These are phyloP conservation scores for Corydoras sp. DNA, from an alignment of 2,113 vertebrate species.

Conservation along the genomic window DNA sequence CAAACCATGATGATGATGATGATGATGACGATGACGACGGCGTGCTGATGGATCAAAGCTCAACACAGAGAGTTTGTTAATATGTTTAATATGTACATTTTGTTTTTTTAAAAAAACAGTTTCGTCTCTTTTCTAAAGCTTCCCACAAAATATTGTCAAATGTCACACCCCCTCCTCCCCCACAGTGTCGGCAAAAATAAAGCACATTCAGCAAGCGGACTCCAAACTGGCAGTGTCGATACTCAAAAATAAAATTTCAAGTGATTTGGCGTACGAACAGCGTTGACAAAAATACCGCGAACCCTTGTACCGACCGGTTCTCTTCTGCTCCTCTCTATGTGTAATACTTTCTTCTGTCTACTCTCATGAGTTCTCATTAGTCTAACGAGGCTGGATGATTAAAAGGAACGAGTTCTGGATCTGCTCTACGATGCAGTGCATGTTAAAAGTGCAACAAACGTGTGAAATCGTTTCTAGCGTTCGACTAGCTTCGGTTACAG, in stretches of 20 bases:
- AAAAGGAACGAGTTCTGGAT: conserved; percentile 47
- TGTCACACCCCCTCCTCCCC: conserved; percentile 57
- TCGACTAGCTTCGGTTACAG: conserved; percentile 58
- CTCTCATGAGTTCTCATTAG: conserved; percentile 41
- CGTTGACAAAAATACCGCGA: conserved; percentile 64
- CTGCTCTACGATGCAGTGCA: conserved; percentile 68
- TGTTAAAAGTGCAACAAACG: conserved; percentile 79
- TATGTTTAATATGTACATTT: conserved; percentile 78
- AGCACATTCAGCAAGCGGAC: conserved; percentile 85
- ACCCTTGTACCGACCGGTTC: conserved; percentile 45
- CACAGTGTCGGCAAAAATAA: conserved; percentile 84
- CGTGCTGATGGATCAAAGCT: conserved; percentile 3
- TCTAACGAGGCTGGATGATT: conserved; percentile 54
- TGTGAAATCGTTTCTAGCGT: conserved; percentile 69
- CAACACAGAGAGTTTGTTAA: conserved; percentile 36
- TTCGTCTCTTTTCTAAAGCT: conserved; percentile 54
- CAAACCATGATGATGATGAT: too few relatives aligned
- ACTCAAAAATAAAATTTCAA: conserved; percentile 75
- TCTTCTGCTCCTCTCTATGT: conserved; percentile 48
- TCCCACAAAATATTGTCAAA: conserved; percentile 75
- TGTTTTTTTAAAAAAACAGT: conserved; percentile 39
- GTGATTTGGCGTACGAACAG: conserved; percentile 68
- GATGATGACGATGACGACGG: too few relatives aligned
- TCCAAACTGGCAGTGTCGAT: conserved; percentile 84
- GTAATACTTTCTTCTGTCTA: conserved; percentile 46